Evolutionary conservation across 2,113 vertebrate species (phyloP), one percentile per base, ranked within the genome.

Genomic region (Prunella fulvescens): DNA sequence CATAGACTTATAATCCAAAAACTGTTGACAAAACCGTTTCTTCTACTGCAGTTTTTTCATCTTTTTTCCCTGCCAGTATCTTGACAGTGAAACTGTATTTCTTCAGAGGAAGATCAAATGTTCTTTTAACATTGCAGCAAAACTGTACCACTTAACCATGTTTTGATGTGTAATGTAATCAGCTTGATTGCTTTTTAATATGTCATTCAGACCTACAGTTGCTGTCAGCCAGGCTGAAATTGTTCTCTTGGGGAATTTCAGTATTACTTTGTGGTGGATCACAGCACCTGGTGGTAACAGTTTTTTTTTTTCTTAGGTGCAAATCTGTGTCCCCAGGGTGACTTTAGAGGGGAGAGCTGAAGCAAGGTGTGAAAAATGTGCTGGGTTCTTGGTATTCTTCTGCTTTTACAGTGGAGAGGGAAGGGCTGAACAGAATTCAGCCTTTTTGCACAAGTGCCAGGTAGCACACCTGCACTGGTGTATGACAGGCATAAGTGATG

Each of bases 91-190:
- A 89, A 72, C 74, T 0, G 0, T 73, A 31, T 81, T 95, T 94
- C 73, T 93, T 89, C 65, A 79, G 81, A 80, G 69, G 76, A 67
- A 76, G 73, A 94, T 93, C 92, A 92, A 91, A 91, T 95, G 80
- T 93, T 93, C 81, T 87, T 96, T 84, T 81, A 93, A 71, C 2
- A 8, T 74, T 91, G 91, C 83, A 81, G 92, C 65, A 91, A 87
- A 96, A 84, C 69, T 72, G 86, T 92, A 78, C 83, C 70, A 74
- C 88, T 95, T 95, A 92, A 79, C 83, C 19, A 13, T 96, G 89
- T 96, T 95, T 95, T 91, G 70, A 91, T 81, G 91, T 94, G 94
- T 97, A 94, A 95, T 97, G 94, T 90, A 96, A 96, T 97, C 95
- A 96, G 72, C 94, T 81, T 95, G 94, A 96, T 97, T 95, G 96